A percentile compares a stretch with the other conserved stretches of the same genome.
Conservation (phyloP, 2,113 vertebrate species). For the Tautogolabrus adspersus region DNA sequence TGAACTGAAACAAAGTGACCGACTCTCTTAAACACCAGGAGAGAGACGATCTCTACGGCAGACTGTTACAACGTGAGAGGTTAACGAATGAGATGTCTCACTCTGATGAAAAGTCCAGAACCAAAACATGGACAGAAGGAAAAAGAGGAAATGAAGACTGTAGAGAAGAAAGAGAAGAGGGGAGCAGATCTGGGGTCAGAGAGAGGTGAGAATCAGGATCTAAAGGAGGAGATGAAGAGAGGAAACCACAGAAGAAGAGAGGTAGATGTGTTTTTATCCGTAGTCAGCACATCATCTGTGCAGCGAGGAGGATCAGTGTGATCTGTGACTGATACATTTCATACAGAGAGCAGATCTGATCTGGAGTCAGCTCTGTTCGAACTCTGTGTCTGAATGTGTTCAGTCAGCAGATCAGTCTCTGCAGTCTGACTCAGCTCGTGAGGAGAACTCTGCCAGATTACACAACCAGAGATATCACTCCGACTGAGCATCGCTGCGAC, state of each 20-base stretch:
- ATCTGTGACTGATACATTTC: background rate
- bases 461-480: background rate
- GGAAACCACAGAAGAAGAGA: background rate
- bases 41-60: no score
- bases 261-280: no score
- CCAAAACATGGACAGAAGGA: background rate
- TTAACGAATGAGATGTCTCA: no score
- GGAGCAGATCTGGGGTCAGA: background rate
- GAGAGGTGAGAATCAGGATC: background rate
- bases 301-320: no score
- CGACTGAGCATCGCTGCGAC: background rate
- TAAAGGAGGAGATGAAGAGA: background rate
- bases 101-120: background rate
- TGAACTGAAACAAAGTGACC: no score
- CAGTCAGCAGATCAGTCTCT: background rate
- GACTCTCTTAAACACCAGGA: no score
- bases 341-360: background rate
- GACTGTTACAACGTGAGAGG: no score
- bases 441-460: background rate
- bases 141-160: no score
- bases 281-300: no score
- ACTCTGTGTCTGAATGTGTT: background rate
- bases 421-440: slow-evolving; percentile 13
- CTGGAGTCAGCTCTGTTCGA: background rate
- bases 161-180: no score